Conservation (phyloP, 2,888 invertebrate species). For the Eupithecia centaureata region DNA sequence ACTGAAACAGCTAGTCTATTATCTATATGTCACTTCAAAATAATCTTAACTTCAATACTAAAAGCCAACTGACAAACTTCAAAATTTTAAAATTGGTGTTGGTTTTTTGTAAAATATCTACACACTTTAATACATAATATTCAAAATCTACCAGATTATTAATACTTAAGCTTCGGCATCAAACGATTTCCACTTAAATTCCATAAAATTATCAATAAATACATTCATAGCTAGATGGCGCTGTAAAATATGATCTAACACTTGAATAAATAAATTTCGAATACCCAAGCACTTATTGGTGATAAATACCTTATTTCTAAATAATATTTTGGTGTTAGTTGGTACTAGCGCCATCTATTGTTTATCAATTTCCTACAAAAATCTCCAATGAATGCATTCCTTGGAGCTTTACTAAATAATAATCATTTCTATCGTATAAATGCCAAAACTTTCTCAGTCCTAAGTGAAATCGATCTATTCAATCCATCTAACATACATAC, state of each 20-base stretch:
- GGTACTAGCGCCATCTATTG: constrained; percentile 35
- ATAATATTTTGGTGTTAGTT: constrained; percentile 9
- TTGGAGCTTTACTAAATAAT: constrained; percentile 23
- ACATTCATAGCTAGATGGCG: constrained; percentile 34
- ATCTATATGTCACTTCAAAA: not conserved
- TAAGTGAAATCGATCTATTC: constrained; percentile 32
- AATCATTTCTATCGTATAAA: constrained; percentile 8
- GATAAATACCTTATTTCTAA: constrained; percentile 4
- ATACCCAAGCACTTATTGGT: constrained; percentile 8
- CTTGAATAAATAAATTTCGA: constrained; percentile 2
- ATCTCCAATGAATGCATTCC: constrained; percentile 2
- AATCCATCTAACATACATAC: constrained; percentile 22
- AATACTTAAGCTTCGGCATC: constrained; percentile 31
- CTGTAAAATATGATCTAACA: constrained; percentile 9
- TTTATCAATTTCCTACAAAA: constrained; percentile 15
- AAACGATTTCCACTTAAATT: constrained; percentile 6
- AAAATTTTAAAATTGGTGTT: constrained; percentile 9
- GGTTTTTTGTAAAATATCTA: constrained; percentile 15
- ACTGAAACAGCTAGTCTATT: not conserved
- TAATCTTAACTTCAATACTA: not conserved
- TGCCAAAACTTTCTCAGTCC: constrained; percentile 43
- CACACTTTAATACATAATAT: constrained; percentile 4
- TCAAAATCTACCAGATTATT: constrained; percentile 28
- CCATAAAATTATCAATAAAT: constrained; percentile 4
- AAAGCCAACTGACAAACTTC: not conserved